These are phyloP conservation scores for Meiosimyza decipiens DNA, from an alignment of 2,888 invertebrate genomes.

Conservation along the genomic window DNA sequence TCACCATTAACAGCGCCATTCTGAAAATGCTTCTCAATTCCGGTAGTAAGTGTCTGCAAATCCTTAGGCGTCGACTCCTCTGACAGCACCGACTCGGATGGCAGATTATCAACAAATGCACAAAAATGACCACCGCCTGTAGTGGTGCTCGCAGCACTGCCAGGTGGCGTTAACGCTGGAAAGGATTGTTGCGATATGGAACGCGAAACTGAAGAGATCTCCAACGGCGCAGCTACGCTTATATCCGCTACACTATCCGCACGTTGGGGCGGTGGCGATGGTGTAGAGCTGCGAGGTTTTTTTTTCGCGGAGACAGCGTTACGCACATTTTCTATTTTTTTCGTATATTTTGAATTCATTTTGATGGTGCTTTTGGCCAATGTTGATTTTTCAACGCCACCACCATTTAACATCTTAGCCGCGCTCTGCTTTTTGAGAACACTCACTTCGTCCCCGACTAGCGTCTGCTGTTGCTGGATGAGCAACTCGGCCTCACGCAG, in stretches of 20 bases:
- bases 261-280: too few relatives aligned
- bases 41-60: slow-evolving; percentile 50
- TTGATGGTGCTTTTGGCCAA: slow-evolving; percentile 45
- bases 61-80: slow-evolving; percentile 64
- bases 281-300: too few relatives aligned
- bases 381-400: too few relatives aligned
- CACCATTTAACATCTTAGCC: slow-evolving; percentile 1
- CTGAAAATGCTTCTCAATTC: slow-evolving; percentile 35
- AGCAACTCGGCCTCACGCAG: slow-evolving; percentile 71
- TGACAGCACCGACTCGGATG: slow-evolving; percentile 63
- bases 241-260: too few relatives aligned
- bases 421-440: slow-evolving; percentile 31
- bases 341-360: slow-evolving; percentile 55
- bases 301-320: too few relatives aligned
- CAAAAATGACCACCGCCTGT: slow-evolving; percentile 47
- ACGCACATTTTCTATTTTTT: slow-evolving; percentile 50
- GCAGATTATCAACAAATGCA: slow-evolving; percentile 60
- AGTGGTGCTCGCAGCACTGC: slow-evolving; percentile 39
- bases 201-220: not conserved
- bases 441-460: slow-evolving; percentile 42
- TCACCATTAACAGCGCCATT: slow-evolving; percentile 47
- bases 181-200: not conserved
- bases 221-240: not conserved
- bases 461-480: slow-evolving; percentile 58
- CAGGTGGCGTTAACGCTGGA: slow-evolving; percentile 31